Base-by-base conservation (phyloP, 2,797 vertebrate genomes). In the Phyllotis vaccarum region DNA sequence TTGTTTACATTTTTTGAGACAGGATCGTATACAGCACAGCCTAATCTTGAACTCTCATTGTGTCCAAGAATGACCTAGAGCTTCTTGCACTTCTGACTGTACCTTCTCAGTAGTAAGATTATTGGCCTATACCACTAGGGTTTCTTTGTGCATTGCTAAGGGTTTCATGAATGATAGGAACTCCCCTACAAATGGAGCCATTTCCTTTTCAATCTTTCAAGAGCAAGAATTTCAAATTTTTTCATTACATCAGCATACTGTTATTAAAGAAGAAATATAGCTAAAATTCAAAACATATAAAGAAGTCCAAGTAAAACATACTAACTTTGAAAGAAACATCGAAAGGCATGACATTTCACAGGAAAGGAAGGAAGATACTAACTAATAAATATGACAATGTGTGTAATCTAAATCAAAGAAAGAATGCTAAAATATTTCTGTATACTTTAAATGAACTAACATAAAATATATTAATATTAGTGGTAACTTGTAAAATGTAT, bases 331-430 rank as follows among this genome's bases (percentile, higher is more conserved):
- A 62, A 62, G 7, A 62, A 62, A 7, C 11, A 62, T 29, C 3
- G 24, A 29, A 62, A 62, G 9, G 11, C 60, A 62, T 80, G 27
- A 9, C 14, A 66, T 85, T 90, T 86, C 8, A 52, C 1, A 40
- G 66, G 54, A 80, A 5, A 81, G 46, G 58, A 86, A 92, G 10
- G 21, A 27, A 49, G 43, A n/a, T 37, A 37, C 31, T 14, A 37
- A 37, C 31, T 14, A 37, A 80, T 90, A 86, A 90, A 37, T 22
- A 24, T 93, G 74, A 90, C 89, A 80, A 64, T 74, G 70, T 43
- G 14, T 80, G 86, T 95, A 90, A 89, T 64, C 2, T 64, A 78
- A 64, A 87, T 93, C 56, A 86, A 13, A 49, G 22, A 70, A 87
- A 66, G 56, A n/a, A 60, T 22, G 24, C 37, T 52, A 56, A 7